Conservation (phyloP, 2,888 invertebrate genomes). For the Pomacea canaliculata region DNA sequence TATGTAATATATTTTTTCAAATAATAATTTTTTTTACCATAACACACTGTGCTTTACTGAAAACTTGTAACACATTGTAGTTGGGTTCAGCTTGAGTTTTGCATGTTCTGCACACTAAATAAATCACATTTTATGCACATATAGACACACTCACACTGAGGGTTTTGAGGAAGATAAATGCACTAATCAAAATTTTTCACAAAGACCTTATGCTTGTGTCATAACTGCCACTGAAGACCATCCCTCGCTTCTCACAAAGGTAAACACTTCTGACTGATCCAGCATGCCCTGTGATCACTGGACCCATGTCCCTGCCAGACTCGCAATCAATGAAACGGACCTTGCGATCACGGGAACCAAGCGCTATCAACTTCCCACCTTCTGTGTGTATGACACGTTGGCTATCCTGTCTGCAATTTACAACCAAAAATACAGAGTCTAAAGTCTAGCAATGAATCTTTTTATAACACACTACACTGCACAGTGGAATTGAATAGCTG, state of each 20-base stretch:
- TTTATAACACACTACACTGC: no score
- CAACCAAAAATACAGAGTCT: background rate
- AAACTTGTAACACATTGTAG: no score
- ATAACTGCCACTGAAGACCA: conserved; percentile 68
- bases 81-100: no score
- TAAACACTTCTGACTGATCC: conserved; percentile 67
- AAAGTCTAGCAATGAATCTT: background rate
- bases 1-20: no score
- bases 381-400: conserved; percentile 66
- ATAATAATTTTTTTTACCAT: no score
- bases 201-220: conserved; percentile 68
- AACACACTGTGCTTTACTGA: no score
- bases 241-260: conserved; percentile 55
- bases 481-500: no score
- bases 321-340: conserved; percentile 52
- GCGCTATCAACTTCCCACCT: conserved; percentile 62
- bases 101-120: no score
- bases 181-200: no score
- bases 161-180: no score
- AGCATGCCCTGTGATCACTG: conserved; percentile 67
- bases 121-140: no score
- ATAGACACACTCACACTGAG: no score
- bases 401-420: conserved; percentile 51
- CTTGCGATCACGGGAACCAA: conserved; percentile 66
- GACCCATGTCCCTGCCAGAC: conserved; percentile 52